These are phyloP conservation scores for Chrysodeixis includens DNA, from an alignment of 2,888 invertebrate species.

Conservation along the genomic window DNA sequence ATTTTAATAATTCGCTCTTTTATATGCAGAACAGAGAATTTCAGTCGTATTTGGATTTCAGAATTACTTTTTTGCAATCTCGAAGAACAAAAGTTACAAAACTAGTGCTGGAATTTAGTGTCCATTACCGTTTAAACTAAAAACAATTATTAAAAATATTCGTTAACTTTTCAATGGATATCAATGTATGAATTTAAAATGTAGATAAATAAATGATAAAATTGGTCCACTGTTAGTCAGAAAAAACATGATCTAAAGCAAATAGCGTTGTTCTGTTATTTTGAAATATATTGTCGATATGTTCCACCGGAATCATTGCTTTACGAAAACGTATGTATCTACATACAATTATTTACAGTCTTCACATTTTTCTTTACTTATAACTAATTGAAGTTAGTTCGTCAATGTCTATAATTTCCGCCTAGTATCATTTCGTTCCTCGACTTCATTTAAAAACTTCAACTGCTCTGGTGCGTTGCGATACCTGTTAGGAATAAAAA, in stretches of 20 bases:
- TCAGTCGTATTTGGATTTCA: not conserved
- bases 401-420: constrained; percentile 74
- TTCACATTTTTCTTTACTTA: constrained; percentile 76
- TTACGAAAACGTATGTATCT: constrained; percentile 68
- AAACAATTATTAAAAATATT: not conserved
- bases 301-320: constrained; percentile 83
- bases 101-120: not conserved
- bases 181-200: not conserved
- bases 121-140: not conserved
- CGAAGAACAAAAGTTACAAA: constrained; percentile 1
- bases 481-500: constrained; percentile 70
- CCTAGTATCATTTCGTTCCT: constrained; percentile 77
- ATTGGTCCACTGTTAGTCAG: constrained; percentile 15
- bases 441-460: constrained; percentile 70
- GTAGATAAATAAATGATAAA: not conserved
- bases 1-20: not conserved
- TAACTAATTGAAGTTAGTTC: constrained; percentile 54
- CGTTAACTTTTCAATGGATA: not conserved
- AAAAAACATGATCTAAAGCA: constrained; percentile 32
- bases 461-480: constrained; percentile 68
- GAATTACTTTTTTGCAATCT: not conserved
- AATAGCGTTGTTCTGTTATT: constrained; percentile 45
- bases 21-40: constrained; percentile 8
- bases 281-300: constrained; percentile 83
- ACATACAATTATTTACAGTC: constrained; percentile 85